Conservation (phyloP, 2,113 vertebrate genomes). For the Pangasianodon gigas region DNA sequence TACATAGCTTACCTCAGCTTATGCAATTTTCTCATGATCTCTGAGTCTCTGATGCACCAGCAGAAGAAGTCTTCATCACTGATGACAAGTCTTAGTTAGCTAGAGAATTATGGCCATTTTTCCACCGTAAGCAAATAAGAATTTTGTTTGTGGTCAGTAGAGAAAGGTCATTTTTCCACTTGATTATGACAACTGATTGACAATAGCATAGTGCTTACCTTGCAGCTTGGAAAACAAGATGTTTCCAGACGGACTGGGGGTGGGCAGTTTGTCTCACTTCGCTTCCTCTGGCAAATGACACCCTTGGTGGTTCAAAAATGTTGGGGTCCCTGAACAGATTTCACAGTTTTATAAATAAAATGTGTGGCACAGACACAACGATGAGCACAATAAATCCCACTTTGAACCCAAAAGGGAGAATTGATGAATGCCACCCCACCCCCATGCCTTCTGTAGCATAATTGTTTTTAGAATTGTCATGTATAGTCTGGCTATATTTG, state of each 20-base stretch:
- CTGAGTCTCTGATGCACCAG: slow-evolving; percentile 42
- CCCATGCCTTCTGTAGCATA: slow-evolving; percentile 78
- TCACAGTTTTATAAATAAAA: slow-evolving; percentile 82
- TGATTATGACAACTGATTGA: slow-evolving; percentile 37
- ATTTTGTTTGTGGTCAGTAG: too few relatives aligned
- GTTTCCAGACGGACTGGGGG: slow-evolving; percentile 80
- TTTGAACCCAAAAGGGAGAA: slow-evolving; percentile 77
- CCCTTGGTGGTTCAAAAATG: slow-evolving; percentile 77
- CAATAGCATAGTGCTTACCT: slow-evolving; percentile 58
- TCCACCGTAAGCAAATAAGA: slow-evolving; percentile 24
- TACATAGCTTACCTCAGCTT: not conserved
- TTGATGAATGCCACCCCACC: slow-evolving; percentile 77
- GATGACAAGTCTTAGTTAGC: slow-evolving; percentile 56
- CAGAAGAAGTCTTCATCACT: slow-evolving; percentile 68
- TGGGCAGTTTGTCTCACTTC: slow-evolving; percentile 72
- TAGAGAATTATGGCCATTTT: slow-evolving; percentile 48
- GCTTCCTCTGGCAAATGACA: slow-evolving; percentile 74
- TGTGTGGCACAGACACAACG: slow-evolving; percentile 76
- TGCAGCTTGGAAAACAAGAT: slow-evolving; percentile 66
- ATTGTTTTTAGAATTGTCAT: slow-evolving; percentile 76
- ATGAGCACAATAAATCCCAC: slow-evolving; percentile 77
- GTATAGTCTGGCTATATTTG: slow-evolving; percentile 65
- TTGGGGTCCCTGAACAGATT: slow-evolving; percentile 82
- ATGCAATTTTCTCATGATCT: slow-evolving; percentile 5
- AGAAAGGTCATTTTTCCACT: not conserved